These are phyloP conservation scores for Dexiosoma caninum DNA, from an alignment of 2,888 invertebrate genomes.

Conservation along the genomic window DNA sequence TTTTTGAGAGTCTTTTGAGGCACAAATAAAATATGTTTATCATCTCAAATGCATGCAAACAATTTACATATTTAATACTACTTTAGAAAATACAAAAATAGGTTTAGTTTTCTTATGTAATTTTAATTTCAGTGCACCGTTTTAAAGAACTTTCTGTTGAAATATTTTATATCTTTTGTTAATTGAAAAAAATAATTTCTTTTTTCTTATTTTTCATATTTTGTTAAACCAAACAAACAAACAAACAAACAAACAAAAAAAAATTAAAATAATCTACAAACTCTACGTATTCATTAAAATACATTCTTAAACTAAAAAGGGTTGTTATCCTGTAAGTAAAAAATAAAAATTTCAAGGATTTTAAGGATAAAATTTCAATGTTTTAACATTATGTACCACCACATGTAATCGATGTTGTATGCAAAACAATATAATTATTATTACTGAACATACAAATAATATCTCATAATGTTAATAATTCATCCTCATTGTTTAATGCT, in stretches of 20 bases:
- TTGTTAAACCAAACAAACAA: no score
- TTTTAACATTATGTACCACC: conserved; percentile 43
- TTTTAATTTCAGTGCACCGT: conserved; percentile 59
- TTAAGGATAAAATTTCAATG: conserved; percentile 37
- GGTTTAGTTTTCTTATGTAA: conserved; percentile 21
- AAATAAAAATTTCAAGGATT: conserved; percentile 8
- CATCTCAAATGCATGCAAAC: conserved; percentile 52
- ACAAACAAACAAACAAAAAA: no score
- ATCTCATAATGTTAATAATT: conserved; percentile 42
- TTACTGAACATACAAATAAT: neutral
- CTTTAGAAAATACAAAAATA: neutral
- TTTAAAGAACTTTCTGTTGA: conserved; percentile 42
- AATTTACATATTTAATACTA: no score
- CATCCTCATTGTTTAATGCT: conserved; percentile 22
- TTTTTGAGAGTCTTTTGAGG: conserved; percentile 50
- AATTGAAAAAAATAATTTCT: conserved; percentile 14
- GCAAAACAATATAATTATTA: conserved; percentile 33
- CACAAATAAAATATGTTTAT: conserved; percentile 1
- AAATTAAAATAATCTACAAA: conserved; percentile 25
- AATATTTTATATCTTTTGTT: conserved; percentile 22
- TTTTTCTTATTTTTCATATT: conserved; percentile 59
- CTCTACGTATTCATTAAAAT: conserved; percentile 9
- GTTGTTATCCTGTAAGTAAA: conserved; percentile 64
- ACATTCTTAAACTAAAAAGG: conserved; percentile 34
- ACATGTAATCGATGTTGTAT: conserved; percentile 56